These are phyloP conservation scores for Frieseomelitta varia DNA, from an alignment of 1,140 invertebrate species.

Conservation along the genomic window DNA sequence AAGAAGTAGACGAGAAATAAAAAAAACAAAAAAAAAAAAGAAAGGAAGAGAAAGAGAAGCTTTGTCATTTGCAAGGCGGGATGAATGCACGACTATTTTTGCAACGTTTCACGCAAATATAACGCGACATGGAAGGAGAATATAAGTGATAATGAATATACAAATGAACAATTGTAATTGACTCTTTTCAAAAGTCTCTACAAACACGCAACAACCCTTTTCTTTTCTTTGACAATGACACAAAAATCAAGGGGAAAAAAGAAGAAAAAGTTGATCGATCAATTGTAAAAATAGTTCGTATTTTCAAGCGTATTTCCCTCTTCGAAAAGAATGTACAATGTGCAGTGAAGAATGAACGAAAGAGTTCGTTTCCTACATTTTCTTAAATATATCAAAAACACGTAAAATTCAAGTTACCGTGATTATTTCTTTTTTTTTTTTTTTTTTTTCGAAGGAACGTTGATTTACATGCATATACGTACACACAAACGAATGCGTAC, in stretches of 20 bases:
- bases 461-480: conserved; percentile 27
- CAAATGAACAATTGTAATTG: conserved; percentile 22
- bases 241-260: background rate
- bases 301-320: background rate
- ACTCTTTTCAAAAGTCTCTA: conserved; percentile 8
- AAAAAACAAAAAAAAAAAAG: conserved; percentile 41
- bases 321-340: background rate
- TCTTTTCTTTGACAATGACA: background rate
- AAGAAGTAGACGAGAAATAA: background rate
- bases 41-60: conserved; percentile 36
- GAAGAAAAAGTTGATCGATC: background rate
- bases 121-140: background rate
- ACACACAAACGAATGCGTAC: conserved; percentile 26
- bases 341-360: conserved; percentile 2
- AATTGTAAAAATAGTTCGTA: background rate
- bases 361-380: conserved; percentile 6
- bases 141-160: background rate
- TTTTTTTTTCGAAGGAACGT: background rate
- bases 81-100: conserved; percentile 64
- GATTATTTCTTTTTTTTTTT: background rate
- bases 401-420: conserved; percentile 10
- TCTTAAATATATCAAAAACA: conserved; percentile 32
- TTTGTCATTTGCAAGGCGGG: conserved; percentile 55
- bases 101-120: conserved; percentile 54
- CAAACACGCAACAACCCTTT: conserved; percentile 16